A percentile compares a stretch with the other conserved stretches of the same genome.
Evolutionary conservation across 2,888 invertebrate species (phyloP).

Genomic region (Yponomeuta sedellus): DNA sequence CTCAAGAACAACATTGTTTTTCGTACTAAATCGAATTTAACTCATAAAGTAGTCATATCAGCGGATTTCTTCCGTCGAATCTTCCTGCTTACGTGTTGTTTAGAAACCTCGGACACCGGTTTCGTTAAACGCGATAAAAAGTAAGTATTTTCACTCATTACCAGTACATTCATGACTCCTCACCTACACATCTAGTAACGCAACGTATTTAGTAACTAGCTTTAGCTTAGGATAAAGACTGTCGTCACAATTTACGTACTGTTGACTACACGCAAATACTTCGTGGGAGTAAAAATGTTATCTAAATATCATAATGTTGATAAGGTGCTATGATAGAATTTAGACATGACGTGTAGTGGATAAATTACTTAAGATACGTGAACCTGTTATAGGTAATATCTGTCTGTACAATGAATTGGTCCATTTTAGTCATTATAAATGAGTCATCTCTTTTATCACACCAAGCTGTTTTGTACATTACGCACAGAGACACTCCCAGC

Average conservation of each 20-base stretch:
- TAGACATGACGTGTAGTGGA: neutral
- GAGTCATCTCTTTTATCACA: neutral
- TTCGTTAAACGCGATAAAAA: neutral
- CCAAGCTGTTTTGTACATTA: neutral
- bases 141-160: slow-evolving; percentile 4
- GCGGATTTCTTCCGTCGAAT: neutral
- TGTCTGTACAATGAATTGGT: neutral
- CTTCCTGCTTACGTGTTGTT: neutral
- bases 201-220: too few species aligned
- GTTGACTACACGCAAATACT: neutral
- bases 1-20: neutral
- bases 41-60: neutral
- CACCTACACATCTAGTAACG: neutral
- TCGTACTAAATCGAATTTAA: neutral
- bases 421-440: neutral
- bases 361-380: neutral
- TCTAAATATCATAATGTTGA: neutral
- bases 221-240: neutral
- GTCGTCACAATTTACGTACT: neutral
- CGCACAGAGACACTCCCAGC: neutral
- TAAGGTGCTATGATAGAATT: neutral
- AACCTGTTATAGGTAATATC: too few species aligned
- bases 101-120: neutral
- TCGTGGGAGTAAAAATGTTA: neutral
- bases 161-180: neutral